Base-by-base conservation (phyloP, 1,140 invertebrate species). In the Ctenoplectra terminalis region DNA sequence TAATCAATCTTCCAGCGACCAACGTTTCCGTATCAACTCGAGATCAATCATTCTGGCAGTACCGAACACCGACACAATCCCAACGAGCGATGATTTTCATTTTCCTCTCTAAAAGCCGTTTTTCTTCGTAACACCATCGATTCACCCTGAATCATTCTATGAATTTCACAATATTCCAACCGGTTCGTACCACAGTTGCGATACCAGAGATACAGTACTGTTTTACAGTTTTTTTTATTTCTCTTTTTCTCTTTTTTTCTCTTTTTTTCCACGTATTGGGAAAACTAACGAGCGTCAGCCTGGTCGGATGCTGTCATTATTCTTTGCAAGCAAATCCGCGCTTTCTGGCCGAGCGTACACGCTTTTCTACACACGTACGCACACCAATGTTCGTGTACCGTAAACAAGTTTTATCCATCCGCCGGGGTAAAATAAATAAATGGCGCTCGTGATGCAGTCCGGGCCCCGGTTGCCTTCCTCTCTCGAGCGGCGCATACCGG, bases 401-500 rank as follows among this genome's bases (percentile, higher is more conserved):
- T 89, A 92, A 93, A 93, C 90, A 91, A 92, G 92, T 92, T 92
- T 89, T 89, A 89, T 92, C 90, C 89, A 87, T 90, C 89, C 90
- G 83, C 86, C 81, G 83, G 88, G 85, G 87, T 91, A 92, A 93
- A 93, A 93, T 93, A 91, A 93, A 92, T 92, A 93, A 92, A 92
- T 91, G 85, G 85, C 85, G 88, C 85, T 84, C 87, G 75, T 85
- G 86, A 84, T 85, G 85, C 86, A 84, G 70, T 81, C 82, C 81
- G 74, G 63, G 79, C 74, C 81, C 83, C 76, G 87, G 85, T 87
- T 87, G 77, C 85, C 87, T 87, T 88, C 87, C 87, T 90, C 86
- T 84, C 71, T 70, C 71, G 71, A 71, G 61, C 81, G 83, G 88
- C 87, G 90, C 92, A 92, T 93, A 92, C 92, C 92, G 90, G 90